Evolutionary conservation across 2,113 vertebrate genomes (phyloP), one percentile per base, ranked within the genome.

Genomic region (Motacilla tschutschensis): DNA sequence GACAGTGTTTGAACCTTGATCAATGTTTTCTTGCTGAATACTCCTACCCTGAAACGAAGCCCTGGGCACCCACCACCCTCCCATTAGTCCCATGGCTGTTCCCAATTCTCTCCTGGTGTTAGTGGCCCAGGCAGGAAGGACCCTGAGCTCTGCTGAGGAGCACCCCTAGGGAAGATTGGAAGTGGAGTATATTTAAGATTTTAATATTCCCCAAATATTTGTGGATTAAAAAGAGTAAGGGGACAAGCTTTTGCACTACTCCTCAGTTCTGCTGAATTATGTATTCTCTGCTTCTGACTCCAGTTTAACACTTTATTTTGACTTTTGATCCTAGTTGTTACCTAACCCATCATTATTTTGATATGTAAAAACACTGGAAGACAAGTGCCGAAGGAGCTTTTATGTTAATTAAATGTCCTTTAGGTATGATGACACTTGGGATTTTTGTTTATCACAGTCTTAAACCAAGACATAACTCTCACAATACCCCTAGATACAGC

Each of bases 141-240:
- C 6, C 3, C 40, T 35, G 7, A 9, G 6, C 14, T 83, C 33
- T 74, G 17, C 24, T 80, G 33, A 69, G 15, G 13, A 59, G 24
- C 36, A 59, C 6, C 21, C 1, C 0, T 4, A 50, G 12, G 10
- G 11, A 7, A 74, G 5, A 26, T 5, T 3, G 11, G 8, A 63
- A 74, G 3, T 3, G 18, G 10, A 59, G 21, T 33, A 55, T 29
- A 47, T 40, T 47, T 72, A 47, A 40, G 29, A 55, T 55, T 28
- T 18, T 40, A 72, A 40, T 40, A 33, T 29, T 63, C 7, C 13
- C 11, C 4, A 83, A 46, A 58, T 51, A 85, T 79, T 58, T 54
- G 9, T 22, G 15, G 46, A 65, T 35, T 58, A 43, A 77, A 66
- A 50, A 24, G n/a, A 29, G 9, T 26, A 62, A 73, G 8, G 2